Base-by-base conservation (phyloP, 2,113 vertebrate genomes). In the Gasterosteus nipponicus region DNA sequence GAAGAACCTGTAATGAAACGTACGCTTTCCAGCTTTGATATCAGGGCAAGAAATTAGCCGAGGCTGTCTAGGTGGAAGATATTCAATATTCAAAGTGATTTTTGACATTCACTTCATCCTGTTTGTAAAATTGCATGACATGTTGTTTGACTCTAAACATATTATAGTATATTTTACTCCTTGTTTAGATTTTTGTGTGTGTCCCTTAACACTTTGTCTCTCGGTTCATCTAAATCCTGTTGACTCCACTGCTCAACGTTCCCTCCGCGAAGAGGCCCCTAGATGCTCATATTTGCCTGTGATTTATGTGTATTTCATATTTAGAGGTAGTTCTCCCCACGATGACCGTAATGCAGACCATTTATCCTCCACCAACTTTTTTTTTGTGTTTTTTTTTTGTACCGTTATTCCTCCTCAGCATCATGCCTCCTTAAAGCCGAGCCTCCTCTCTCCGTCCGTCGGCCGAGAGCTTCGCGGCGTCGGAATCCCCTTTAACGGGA, bases 401-500 rank as follows among this genome's bases (percentile, higher is more conserved):
- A 11, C 56, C 42, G 38, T 33, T 64, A 10, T 15, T 22, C 5
- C 65, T 10, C 67, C 6, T 49, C 19, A 46, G 15, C 69, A 77
- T 42, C 57, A 14, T 62, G 16, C 18, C 57, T 60, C 57, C 49
- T 41, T n/a, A 0, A 0, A 1, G 68, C 0, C 54, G 10, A 44
- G 0, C 47, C 56, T 60, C 54, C 41, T 29, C 44, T 11, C 47
- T 64, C 16, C 22, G 22, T 44, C 12, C 60, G 68, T 11, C 9
- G 0, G 62, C 9, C 6, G 2, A 8, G n/a, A 44, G n/a, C 51
- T 8, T 67, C 76, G 10, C 47, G 4, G 49, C 38, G 19, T 0
- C 46, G 29, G 61, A 7, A n/a, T 19, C 88, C 72, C 78, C 89
- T 86, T 93, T 94, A 92, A 93, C 69, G 76, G 15, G 15, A 80